These are phyloP conservation scores for Corticium candelabrum DNA, from an alignment of 37 sponge, comb jelly and placozoan genomes.

Conservation along the genomic window DNA sequence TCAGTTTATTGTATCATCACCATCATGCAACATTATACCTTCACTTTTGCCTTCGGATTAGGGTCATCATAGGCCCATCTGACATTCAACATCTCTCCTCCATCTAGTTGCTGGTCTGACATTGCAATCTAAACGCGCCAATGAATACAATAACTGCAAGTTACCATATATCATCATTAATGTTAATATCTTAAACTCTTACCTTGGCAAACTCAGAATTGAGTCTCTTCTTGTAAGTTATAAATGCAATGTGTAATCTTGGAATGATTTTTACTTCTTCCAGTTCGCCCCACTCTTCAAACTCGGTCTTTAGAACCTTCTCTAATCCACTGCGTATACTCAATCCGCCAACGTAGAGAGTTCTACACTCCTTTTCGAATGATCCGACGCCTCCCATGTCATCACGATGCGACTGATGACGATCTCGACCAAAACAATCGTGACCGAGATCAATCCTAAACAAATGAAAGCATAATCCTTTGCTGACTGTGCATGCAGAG, in stretches of 20 bases:
- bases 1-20: too few species aligned
- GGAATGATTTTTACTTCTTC: conserved; percentile 11
- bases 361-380: conserved; percentile 12
- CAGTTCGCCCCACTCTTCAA: conserved; percentile 19
- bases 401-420: background rate
- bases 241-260: conserved; percentile 13
- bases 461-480: background rate
- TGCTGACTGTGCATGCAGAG: background rate
- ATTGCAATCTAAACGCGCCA: conserved; percentile 17
- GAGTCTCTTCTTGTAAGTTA: conserved; percentile 10
- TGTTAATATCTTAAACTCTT: background rate
- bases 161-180: background rate
- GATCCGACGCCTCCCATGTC: conserved; percentile 13
- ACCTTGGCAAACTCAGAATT: conserved; percentile 20
- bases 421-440: conserved; percentile 14
- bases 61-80: conserved; percentile 21
- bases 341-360: conserved; percentile 11
- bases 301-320: conserved; percentile 6
- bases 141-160: background rate
- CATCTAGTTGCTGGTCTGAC: conserved; percentile 6
- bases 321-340: background rate
- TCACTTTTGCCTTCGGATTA: conserved; percentile 6
- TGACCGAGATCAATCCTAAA: conserved; percentile 11
- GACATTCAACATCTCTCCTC: conserved; percentile 1
- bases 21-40: too few species aligned